Percentiles rank a stretch among this genome's conserved stretches.
These are phyloP conservation scores for Heliconius himera DNA, from an alignment of 1,140 invertebrate species.

Conservation along the genomic window DNA sequence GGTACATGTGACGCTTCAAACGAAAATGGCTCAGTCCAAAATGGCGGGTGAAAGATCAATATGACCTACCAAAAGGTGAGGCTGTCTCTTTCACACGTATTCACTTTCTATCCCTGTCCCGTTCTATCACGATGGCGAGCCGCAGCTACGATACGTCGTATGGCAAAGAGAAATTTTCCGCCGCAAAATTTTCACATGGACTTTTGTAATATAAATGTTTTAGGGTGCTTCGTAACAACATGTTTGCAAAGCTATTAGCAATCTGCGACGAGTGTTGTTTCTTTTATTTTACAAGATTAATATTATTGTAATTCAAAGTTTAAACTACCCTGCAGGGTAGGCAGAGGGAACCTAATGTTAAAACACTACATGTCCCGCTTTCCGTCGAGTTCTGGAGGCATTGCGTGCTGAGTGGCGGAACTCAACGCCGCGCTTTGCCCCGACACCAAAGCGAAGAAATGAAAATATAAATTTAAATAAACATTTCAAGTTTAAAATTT, in stretches of 20 bases:
- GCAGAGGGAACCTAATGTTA: too few species aligned
- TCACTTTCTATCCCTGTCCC: constrained; percentile 46
- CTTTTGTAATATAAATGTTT: constrained; percentile 49
- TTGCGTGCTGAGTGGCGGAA: too few species aligned
- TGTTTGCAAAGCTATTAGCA: constrained; percentile 60
- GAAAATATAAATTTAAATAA: too few species aligned
- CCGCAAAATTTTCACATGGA: constrained; percentile 57
- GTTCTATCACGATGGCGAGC: constrained; percentile 53
- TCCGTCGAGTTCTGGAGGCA: too few species aligned
- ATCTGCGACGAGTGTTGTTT: constrained; percentile 52
- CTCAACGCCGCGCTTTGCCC: too few species aligned
- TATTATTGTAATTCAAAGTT: not conserved
- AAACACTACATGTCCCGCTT: too few species aligned
- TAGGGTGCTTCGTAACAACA: constrained; percentile 43
- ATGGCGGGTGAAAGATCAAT: constrained; percentile 81
- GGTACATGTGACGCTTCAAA: constrained; percentile 68
- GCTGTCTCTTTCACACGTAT: constrained; percentile 53
- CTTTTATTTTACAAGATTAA: not conserved
- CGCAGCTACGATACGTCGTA: constrained; percentile 72
- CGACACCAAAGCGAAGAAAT: too few species aligned
- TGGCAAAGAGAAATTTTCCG: constrained; percentile 62
- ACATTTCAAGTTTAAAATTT: not conserved
- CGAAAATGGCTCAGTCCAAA: constrained; percentile 75
- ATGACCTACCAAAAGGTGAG: constrained; percentile 72
- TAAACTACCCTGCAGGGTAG: too few species aligned